Base-by-base conservation (phyloP, 2,113 vertebrate species). In the Cyanoliseus patagonus region DNA sequence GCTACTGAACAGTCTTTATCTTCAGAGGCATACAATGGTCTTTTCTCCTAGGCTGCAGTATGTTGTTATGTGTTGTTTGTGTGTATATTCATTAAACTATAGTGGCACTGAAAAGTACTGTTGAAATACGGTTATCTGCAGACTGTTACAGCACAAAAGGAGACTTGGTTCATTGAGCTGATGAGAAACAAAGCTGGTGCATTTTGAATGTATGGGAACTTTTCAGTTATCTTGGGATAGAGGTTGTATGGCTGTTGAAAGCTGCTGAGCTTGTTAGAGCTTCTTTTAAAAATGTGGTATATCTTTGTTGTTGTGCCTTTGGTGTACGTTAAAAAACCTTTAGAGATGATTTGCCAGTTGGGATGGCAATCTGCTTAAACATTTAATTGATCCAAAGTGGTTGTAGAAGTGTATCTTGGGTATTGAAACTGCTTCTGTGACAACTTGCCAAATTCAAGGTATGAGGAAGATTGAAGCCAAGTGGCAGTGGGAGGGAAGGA, bases 311-410 rank as follows among this genome's bases (percentile, higher is more conserved):
- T 51, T 57, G 20, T 69, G 75, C 73, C 70, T 75, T 82, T 37
- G n/a, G 39, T 90, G 95, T 91, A 7, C 6, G 30, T 75, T 75
- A 35, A 52, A 88, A 88, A 83, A 35, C 14, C 28, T 79, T 89
- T 44, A 14, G 31, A 81, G 63, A 22, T 44, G 31, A 74, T 85
- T 55, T 83, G 57, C 52, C 66, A 67, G n/a, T 78, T 68, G 57
- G 87, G 84, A 81, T 80, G 59, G 84, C 86, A 91, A 90, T 96
- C 84, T 92, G 66, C 57, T 90, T 64, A 62, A 88, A 82, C 44
- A 57, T 92, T 73, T 73, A 57, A 85, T 70, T 81, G 61, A 46
- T 82, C 35, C 66, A 16, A 24, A 75, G 41, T 37, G 19, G 39
- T 61, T 83, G 89, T 61, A 68, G 86, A 75, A 83, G 57, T 5